phyloP scores from a whole-genome alignment of 2,888 invertebrate genomes.

The Drosophila kanekoi region DNA sequence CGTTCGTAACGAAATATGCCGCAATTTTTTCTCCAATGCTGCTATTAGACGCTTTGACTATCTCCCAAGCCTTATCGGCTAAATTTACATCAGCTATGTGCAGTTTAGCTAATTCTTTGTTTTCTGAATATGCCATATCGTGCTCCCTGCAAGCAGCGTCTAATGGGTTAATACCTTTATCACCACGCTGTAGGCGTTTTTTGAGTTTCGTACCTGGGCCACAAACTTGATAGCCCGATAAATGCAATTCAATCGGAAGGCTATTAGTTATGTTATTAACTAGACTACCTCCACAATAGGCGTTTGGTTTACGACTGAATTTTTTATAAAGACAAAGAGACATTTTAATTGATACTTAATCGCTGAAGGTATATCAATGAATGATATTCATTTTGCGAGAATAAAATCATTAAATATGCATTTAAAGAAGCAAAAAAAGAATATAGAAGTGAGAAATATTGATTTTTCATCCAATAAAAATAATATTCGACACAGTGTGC shows the following conservation, averaged over 20 bases:
- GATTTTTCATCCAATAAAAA: neutral
- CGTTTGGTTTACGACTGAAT: neutral
- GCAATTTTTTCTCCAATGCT: slow-evolving; percentile 8
- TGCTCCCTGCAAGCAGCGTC: slow-evolving; percentile 26
- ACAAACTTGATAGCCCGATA: too few species aligned
- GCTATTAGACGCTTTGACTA: slow-evolving; percentile 24
- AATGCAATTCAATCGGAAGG: too few species aligned
- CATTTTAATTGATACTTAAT: too few species aligned
- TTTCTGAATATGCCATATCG: too few species aligned
- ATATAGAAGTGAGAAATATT: neutral
- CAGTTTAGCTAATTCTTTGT: slow-evolving; percentile 15
- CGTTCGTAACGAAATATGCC: slow-evolving; percentile 27
- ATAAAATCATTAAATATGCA: too few species aligned
- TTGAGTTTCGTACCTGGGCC: too few species aligned
- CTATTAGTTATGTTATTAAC: neutral
- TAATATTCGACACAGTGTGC: neutral
- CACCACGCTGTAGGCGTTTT: neutral
- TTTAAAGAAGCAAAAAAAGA: too few species aligned
- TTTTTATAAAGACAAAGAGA: too few species aligned
- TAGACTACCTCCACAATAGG: too few species aligned
- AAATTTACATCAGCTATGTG: slow-evolving; percentile 17
- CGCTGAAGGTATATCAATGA: too few species aligned
- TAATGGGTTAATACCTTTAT: neutral
- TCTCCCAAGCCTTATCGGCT: slow-evolving; percentile 18
- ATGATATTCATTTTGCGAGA: too few species aligned